Evolutionary conservation across 2,888 invertebrate genomes (phyloP).

Genomic region (Leptura quadrifasciata): DNA sequence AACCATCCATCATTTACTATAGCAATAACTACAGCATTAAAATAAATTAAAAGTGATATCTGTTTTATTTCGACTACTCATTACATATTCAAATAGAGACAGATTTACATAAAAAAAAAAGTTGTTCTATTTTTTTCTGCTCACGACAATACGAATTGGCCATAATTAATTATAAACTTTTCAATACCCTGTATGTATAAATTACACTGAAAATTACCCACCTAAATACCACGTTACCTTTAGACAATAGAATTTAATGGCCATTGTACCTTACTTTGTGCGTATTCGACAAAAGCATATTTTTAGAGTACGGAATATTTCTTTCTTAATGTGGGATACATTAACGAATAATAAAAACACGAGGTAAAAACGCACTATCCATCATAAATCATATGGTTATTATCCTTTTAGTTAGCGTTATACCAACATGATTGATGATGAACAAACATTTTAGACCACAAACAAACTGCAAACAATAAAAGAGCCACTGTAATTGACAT

Average conservation of each 20-base stretch:
- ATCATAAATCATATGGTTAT: slow-evolving; percentile 7
- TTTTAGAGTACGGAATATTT: not conserved
- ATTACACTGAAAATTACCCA: not conserved
- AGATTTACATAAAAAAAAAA: too few species aligned
- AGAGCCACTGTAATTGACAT: not conserved
- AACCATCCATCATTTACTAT: too few species aligned
- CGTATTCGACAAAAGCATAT: not conserved
- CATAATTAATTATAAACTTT: too few species aligned
- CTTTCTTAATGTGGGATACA: not conserved
- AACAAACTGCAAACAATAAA: not conserved
- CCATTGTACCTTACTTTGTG: not conserved
- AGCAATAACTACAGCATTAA: too few species aligned
- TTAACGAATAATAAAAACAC: slow-evolving; percentile 3
- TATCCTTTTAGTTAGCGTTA: slow-evolving; percentile 7
- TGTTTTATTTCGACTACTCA: too few species aligned
- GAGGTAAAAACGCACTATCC: not conserved
- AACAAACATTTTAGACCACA: slow-evolving; percentile 1
- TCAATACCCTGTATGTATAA: not conserved
- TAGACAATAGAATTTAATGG: not conserved
- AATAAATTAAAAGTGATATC: too few species aligned
- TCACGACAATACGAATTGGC: too few species aligned
- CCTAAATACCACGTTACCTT: not conserved
- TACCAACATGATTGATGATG: slow-evolving; percentile 3
- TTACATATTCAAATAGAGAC: too few species aligned
- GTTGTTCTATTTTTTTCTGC: too few species aligned